Conservation (phyloP, 2,888 invertebrate species). For the Patella pellucida region DNA sequence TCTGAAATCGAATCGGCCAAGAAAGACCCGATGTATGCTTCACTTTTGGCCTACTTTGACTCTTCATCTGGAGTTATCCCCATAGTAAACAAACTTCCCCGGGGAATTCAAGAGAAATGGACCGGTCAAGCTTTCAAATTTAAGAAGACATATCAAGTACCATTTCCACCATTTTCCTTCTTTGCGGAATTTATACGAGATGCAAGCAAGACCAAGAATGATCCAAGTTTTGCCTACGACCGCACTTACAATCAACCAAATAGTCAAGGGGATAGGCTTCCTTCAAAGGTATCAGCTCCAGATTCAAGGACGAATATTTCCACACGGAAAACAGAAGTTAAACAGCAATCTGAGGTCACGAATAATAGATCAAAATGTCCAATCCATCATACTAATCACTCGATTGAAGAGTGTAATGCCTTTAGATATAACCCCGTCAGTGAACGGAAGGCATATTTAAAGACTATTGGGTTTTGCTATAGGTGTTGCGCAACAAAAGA, state of each 20-base stretch:
- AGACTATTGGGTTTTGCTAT: not conserved
- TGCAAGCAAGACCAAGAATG: slow-evolving; percentile 10
- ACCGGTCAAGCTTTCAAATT: slow-evolving; percentile 17
- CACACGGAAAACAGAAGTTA: not conserved
- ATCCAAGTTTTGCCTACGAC: slow-evolving; percentile 24
- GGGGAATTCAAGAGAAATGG: slow-evolving; percentile 25
- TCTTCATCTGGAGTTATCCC: slow-evolving; percentile 23
- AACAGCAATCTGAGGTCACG: not conserved
- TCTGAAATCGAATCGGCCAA: slow-evolving; percentile 20
- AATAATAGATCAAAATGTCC: not conserved
- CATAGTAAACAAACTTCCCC: slow-evolving; percentile 27
- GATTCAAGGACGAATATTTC: not conserved
- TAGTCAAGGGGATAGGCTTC: not conserved
- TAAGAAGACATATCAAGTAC: slow-evolving; percentile 15
- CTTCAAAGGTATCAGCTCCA: not conserved
- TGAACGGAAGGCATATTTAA: not conserved
- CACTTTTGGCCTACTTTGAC: slow-evolving; percentile 24
- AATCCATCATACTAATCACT: not conserved
- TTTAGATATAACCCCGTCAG: not conserved
- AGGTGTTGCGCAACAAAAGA: not conserved
- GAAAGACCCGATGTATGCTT: not conserved
- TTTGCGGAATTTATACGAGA: slow-evolving; percentile 19
- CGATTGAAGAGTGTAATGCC: not conserved
- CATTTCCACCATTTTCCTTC: slow-evolving; percentile 22
- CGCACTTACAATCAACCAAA: not conserved